Evolutionary conservation across 2,888 invertebrate species (phyloP).

Genomic region (Hoplodrina blanda): DNA sequence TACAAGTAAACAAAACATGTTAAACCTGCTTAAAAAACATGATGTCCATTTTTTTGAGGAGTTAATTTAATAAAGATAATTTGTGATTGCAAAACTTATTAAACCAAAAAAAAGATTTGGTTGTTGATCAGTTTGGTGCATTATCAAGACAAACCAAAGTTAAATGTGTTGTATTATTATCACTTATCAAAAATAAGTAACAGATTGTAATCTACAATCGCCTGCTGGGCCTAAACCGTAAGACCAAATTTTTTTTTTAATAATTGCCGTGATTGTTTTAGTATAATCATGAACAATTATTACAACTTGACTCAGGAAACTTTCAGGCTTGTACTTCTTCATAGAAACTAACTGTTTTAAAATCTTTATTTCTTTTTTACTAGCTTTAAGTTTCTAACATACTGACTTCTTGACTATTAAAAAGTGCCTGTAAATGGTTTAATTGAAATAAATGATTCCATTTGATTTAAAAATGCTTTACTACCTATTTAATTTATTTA

Average conservation of each 20-base stretch:
- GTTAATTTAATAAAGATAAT: not conserved
- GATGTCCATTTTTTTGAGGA: no score
- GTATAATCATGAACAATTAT: constrained; percentile 6
- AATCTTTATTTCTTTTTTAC: no score
- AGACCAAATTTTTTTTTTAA: not conserved
- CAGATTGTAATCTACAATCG: not conserved
- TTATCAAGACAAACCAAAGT: not conserved
- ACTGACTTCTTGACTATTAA: no score
- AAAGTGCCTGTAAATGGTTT: no score
- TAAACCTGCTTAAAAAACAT: no score
- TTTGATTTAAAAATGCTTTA: no score
- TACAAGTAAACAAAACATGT: constrained; percentile 58
- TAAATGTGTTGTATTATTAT: not conserved
- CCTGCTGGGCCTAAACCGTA: not conserved
- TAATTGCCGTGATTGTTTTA: constrained; percentile 3
- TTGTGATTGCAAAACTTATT: not conserved
- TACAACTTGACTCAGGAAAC: not conserved
- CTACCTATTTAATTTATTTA: not conserved
- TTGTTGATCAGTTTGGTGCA: not conserved
- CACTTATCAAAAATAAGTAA: not conserved
- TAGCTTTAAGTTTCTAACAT: no score
- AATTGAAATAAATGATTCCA: no score
- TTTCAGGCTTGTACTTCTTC: no score
- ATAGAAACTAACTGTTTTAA: no score
- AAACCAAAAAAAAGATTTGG: not conserved